A percentile compares a stretch with the other conserved stretches of the same genome.
Conservation (phyloP, 2,113 vertebrate genomes). For the Parus major region DNA sequence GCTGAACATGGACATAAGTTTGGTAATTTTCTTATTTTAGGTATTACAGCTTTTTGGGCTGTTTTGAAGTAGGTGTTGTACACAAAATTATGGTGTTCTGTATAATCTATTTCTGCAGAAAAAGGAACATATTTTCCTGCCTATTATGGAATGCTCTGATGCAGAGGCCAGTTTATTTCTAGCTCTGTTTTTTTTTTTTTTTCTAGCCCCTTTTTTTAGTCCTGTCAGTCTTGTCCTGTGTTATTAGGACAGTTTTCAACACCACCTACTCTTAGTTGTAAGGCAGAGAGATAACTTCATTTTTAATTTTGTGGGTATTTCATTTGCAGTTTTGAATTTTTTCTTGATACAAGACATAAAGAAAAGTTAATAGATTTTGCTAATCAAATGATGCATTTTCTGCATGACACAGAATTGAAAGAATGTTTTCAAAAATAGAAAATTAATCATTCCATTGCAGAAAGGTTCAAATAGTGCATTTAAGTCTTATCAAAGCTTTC, state of each 20-base stretch:
- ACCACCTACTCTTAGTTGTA: constrained; percentile 1
- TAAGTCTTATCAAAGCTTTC: background rate
- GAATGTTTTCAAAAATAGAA: background rate
- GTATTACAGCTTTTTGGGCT: background rate
- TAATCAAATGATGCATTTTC: background rate
- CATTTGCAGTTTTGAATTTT: background rate
- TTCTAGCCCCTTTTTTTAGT: constrained; percentile 27
- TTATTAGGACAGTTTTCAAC: constrained; percentile 54
- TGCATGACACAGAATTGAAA: background rate
- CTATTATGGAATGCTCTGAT: constrained; percentile 25
- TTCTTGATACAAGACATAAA: background rate
- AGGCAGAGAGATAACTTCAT: background rate
- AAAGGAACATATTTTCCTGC: constrained; percentile 43
- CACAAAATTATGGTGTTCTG: constrained; percentile 19
- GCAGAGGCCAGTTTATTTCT: constrained; percentile 54
- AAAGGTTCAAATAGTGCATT: background rate
- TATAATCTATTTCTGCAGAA: constrained; percentile 25
- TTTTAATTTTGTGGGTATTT: background rate
- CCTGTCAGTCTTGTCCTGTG: constrained; percentile 37
- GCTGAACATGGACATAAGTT: background rate
- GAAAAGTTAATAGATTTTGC: background rate
- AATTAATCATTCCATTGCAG: background rate
- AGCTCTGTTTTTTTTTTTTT: background rate
- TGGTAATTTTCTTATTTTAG: constrained; percentile 3
- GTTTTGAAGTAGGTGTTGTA: constrained; percentile 29